Percentiles rank a stretch among this genome's conserved stretches.
Evolutionary conservation across 2,113 vertebrate species (phyloP).

Genomic region (Myotis yumanensis): DNA sequence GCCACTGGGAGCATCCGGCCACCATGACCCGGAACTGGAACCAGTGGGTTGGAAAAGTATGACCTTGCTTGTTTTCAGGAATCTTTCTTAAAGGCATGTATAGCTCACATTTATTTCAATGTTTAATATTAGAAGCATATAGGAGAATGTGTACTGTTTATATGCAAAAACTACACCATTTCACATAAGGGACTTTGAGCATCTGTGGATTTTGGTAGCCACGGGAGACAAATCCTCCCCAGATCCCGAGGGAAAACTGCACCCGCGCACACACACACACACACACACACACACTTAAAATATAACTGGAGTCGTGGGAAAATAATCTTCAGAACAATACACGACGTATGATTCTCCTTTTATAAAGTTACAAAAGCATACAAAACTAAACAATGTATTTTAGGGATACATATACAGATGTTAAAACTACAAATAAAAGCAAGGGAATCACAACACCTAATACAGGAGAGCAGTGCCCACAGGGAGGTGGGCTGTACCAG

Average conservation of each 20-base stretch:
- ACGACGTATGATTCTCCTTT: neutral
- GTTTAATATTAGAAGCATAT: neutral
- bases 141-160: neutral
- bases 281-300: neutral
- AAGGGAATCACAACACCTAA: neutral
- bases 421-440: neutral
- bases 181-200: neutral
- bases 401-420: neutral
- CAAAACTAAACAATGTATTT: neutral
- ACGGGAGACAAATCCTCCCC: neutral
- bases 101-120: neutral
- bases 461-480: neutral
- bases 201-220: too few species aligned
- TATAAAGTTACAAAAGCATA: neutral
- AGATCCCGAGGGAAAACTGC: neutral
- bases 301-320: neutral
- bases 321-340: neutral
- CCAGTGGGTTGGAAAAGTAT: neutral
- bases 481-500: neutral
- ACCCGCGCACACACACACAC: neutral
- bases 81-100: neutral
- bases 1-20: neutral
- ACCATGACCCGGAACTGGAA: neutral
- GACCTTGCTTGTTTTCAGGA: neutral
- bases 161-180: neutral